Base-by-base conservation (phyloP, 2,888 invertebrate genomes). In the Neoitamus cyanurus region DNA sequence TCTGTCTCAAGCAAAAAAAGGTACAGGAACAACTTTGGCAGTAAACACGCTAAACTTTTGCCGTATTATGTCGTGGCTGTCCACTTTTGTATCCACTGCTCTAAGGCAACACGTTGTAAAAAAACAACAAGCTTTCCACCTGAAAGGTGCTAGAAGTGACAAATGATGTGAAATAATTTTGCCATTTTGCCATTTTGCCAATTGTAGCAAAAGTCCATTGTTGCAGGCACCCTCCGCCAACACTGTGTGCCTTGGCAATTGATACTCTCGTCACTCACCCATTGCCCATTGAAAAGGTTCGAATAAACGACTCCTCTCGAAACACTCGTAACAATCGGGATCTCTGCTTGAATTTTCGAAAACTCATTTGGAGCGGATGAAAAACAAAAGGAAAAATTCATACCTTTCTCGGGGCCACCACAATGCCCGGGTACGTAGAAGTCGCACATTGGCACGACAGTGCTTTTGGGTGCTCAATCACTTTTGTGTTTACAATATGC, bases 381-480 rank as follows among this genome's bases (percentile, higher is more conserved):
- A 72, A 34, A 30, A 73, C 73, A 73, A 36, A 73, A 73, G 36
- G 15, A 4, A 36, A 20, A 58, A 20, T 31, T 73, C 36, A 34
- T 34, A 73, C 58, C 25, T 58, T 58, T 11, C 25, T 20, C 58
- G 25, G 58, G 7, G 25, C 58, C 58, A 25, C 20, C 58, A 58
- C 58, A 58, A 58, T 20, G 58, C 58, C 58, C 4, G 58, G 58
- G 58, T 25, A 58, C 58, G 25, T 58, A 6, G 9, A 58, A 58
- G 42, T 42, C 42, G 42, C 42, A 42, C 42, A 13, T 15, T 15
- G 20, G 58, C 0, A 25, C 58, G 58, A 58, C 73, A 34, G 31
- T 37, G 73, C 73, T 73, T 73, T 73, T 73, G 73, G 73, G 73
- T 73, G 36, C 73, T 73, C 73, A 73, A 73, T 73, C 73, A 73